phyloP scores from a whole-genome alignment of 2,888 invertebrate species.

The Thysanoteuthis rhombus region DNA sequence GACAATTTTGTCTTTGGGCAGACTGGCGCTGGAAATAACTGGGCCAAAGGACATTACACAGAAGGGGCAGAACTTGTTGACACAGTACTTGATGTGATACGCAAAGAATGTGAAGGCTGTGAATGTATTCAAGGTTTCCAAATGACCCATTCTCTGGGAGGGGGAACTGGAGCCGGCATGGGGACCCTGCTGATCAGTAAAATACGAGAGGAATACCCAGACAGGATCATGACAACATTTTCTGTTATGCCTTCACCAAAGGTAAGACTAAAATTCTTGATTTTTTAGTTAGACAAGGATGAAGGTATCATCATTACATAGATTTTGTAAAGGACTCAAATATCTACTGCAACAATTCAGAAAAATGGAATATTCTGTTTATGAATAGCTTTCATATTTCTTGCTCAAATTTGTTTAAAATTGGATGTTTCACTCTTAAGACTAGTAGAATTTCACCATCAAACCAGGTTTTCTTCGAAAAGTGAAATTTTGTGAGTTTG shows the following conservation, averaged over 20 bases:
- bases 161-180: conserved; percentile 56
- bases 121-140: conserved; percentile 57
- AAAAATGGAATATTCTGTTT: too few relatives aligned
- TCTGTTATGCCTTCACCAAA: conserved; percentile 89
- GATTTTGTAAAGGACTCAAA: background rate
- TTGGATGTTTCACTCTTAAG: too few relatives aligned
- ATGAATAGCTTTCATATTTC: too few relatives aligned
- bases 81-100: conserved; percentile 40
- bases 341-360: too few relatives aligned
- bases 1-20: conserved; percentile 89
- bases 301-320: background rate
- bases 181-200: conserved; percentile 56
- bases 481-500: too few relatives aligned
- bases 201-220: conserved; percentile 57
- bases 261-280: conserved; percentile 51
- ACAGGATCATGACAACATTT: conserved; percentile 85
- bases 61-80: conserved; percentile 43
- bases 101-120: conserved; percentile 40
- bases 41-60: conserved; percentile 84
- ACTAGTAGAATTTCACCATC: too few relatives aligned
- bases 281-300: background rate
- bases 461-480: too few relatives aligned
- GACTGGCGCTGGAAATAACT: conserved; percentile 68
- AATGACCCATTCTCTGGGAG: conserved; percentile 54
- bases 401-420: too few relatives aligned